Evolutionary conservation across 1,140 invertebrate genomes (phyloP), one percentile per base, ranked within the genome.

Genomic region (Drosophila pseudoananassae): DNA sequence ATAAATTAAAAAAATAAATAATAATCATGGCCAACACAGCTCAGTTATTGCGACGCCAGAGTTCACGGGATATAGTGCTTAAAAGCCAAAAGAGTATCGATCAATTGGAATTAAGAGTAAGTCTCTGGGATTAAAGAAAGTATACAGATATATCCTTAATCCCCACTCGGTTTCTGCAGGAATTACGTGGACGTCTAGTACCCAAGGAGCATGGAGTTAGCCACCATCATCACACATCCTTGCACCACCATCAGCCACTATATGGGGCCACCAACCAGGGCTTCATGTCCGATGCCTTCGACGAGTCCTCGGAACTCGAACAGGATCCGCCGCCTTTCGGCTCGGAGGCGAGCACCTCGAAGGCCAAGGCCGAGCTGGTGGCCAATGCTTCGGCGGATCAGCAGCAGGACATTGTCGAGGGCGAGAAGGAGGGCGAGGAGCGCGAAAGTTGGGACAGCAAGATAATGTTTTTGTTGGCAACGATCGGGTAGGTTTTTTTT

Each of bases 401-500:
- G 94, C 94, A 27, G 79, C 94, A 93, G 33, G 95, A 93, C 55
- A 94, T 96, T 61, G 94, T 94, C 70, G 95, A 94, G 76, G 95
- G 95, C 3, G 96, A 96, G 92, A 94, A 95, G 20, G 96, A 94
- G 1, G 96, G 95, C 74, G 96, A 96, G 40, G 97, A 98, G 70
- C 92, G 97, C 33, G 97, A 98, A 92, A 97, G 96, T 53, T 98
- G 97, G 97, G 97, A 98, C 90, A 97, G 96, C 91, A 98, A 98
- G 91, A 92, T 98, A 29, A 98, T 97, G 29, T 98, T 98, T 89
- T 92, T 98, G 4, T 91, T 98, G 52, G 97, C 97, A 0, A 97
- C 97, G 12, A 95, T 98, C 12, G 97, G 97, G 74, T 93, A 53
- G 64, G 75, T 75, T 20, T 17, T n/a, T n/a, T n/a, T n/a, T n/a